A percentile compares a stretch with the other conserved stretches of the same genome.
Evolutionary conservation across 2,113 vertebrate species (phyloP).

Genomic region (Muscicapa adusta): DNA sequence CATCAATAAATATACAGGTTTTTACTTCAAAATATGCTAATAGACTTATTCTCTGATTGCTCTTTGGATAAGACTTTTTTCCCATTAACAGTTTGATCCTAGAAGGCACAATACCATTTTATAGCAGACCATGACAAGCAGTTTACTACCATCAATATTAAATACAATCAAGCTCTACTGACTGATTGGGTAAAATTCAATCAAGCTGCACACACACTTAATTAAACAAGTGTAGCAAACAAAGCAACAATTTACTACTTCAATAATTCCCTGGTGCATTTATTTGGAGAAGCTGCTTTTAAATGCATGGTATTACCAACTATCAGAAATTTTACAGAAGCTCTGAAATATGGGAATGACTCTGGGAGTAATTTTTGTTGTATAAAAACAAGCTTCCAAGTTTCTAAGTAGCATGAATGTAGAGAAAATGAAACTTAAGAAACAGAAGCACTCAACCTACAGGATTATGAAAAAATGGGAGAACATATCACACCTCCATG

Average conservation of each 20-base stretch:
- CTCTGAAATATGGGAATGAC: background rate
- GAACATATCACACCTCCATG: background rate
- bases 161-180: conserved; percentile 1
- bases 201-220: background rate
- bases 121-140: background rate
- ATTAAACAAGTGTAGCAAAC: background rate
- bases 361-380: background rate
- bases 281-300: background rate
- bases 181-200: background rate
- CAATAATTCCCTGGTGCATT: background rate
- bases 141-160: background rate
- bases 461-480: background rate
- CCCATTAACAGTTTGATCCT: background rate
- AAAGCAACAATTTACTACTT: conserved; percentile 4
- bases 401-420: background rate
- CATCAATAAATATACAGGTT: background rate
- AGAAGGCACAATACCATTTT: background rate
- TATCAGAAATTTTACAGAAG: background rate
- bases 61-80: background rate
- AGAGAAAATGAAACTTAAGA: background rate
- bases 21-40: background rate
- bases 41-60: background rate
- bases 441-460: background rate
- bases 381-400: background rate
- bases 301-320: background rate